These are phyloP conservation scores for Brassicogethes aeneus DNA, from an alignment of 2,888 invertebrate species.

Conservation along the genomic window DNA sequence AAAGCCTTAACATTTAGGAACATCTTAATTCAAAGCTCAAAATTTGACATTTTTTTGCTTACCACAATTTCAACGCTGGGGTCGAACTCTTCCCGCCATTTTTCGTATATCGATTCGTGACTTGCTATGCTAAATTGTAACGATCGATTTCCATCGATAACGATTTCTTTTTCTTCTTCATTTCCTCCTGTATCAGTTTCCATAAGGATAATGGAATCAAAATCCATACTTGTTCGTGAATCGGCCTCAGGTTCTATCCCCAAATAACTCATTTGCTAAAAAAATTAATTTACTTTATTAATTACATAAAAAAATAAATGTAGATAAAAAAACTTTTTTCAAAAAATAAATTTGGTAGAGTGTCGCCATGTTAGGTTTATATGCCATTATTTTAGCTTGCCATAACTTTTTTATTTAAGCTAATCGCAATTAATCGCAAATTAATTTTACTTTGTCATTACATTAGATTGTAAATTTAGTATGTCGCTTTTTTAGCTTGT, in stretches of 20 bases:
- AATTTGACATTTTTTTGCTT: constrained; percentile 26
- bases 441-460: too few relatives aligned
- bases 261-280: constrained; percentile 31
- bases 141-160: constrained; percentile 51
- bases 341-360: too few relatives aligned
- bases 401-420: too few relatives aligned
- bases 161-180: constrained; percentile 52
- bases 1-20: too few relatives aligned
- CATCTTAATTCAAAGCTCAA: too few relatives aligned
- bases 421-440: too few relatives aligned
- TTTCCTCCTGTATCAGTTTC: constrained; percentile 39
- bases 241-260: constrained; percentile 55
- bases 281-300: constrained; percentile 8
- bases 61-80: constrained; percentile 71
- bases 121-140: constrained; percentile 45
- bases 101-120: constrained; percentile 62
- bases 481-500: too few relatives aligned
- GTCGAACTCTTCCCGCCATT: constrained; percentile 65
- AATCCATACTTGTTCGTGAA: constrained; percentile 52
- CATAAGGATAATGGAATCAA: constrained; percentile 34
- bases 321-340: too few relatives aligned
- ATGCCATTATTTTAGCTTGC: too few relatives aligned
- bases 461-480: too few relatives aligned
- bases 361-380: too few relatives aligned
- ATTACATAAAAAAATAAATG: too few relatives aligned